phyloP scores from a whole-genome alignment of 2,888 invertebrate genomes.

The Leptinotarsa rubiginosa region DNA sequence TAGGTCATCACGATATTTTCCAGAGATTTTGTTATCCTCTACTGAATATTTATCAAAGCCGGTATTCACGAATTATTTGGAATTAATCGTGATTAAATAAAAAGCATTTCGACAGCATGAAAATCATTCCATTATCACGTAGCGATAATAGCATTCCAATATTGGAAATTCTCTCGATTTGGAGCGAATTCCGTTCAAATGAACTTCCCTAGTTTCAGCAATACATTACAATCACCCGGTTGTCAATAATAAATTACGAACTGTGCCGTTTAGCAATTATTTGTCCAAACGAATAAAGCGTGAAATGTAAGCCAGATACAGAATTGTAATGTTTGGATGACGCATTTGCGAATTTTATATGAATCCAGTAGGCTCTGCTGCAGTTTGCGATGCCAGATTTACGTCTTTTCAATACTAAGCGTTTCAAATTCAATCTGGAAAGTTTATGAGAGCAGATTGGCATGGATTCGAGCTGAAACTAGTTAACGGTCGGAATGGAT shows the following conservation, averaged over 20 bases:
- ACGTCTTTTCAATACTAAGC: background rate
- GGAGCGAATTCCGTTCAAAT: background rate
- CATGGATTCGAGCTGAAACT: background rate
- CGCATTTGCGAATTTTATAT: background rate
- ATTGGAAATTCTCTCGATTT: background rate
- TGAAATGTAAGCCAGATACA: background rate
- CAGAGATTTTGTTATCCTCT: too few species aligned
- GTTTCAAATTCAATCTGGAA: slow-evolving; percentile 1
- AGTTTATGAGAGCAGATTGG: background rate
- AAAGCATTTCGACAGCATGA: background rate
- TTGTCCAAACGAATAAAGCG: background rate
- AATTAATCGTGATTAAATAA: background rate
- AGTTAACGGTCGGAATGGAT: background rate
- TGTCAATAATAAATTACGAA: slow-evolving; percentile 1
- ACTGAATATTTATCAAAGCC: too few species aligned
- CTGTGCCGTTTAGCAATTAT: background rate
- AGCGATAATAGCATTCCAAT: background rate
- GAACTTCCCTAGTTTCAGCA: background rate
- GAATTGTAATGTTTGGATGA: slow-evolving; percentile 4
- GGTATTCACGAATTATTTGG: too few species aligned
- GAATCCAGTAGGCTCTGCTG: background rate
- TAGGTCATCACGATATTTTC: too few species aligned
- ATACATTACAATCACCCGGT: background rate
- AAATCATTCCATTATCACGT: background rate
- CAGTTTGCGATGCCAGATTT: background rate